Base-by-base conservation (phyloP, 2,113 vertebrate genomes). In the Oryzias celebensis region DNA sequence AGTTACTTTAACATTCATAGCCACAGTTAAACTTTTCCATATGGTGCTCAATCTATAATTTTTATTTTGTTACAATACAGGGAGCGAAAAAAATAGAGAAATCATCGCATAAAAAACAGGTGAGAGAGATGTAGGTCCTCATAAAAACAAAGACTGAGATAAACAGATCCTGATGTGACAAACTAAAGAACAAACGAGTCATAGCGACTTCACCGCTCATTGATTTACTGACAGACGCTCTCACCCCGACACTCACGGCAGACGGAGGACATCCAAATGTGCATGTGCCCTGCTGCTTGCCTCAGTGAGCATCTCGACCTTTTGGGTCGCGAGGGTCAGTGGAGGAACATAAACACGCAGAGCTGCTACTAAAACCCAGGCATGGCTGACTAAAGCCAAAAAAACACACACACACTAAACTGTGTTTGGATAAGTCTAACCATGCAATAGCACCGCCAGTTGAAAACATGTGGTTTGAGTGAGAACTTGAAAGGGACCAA, bases 391-490 rank as follows among this genome's bases (percentile, higher is more conserved):
- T 61, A 82, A 77, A 77, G 71, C 73, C 68, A 58, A 81, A 80
- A 20, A 47, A 7, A 47, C 45, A 77, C 58, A 71, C 73, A 71
- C 72, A 77, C 78, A 75, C 78, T 76, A 77, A 77, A 78, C 77
- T 62, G 70, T 88, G 88, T 89, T 89, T 90, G 71, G 87, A 85
- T 71, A 88, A 77, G 77, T 70, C 72, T 56, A 78, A 85, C 87
- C 85, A 49, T 71, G 68, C 68, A 78, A 88, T 77, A 86, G 78
- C 84, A 79, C 82, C 71, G 81, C 76, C 80, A 86, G 64, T 55
- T 62, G 54, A 73, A 82, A 80, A 88, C 72, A 71, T 81, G 73
- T 77, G 78, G 72, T 73, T 77, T 77, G 71, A 80, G 76, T 73
- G 68, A 83, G 76, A 78, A 72, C 75, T 83, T 74, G 73, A 50